Conservation (phyloP, 2,113 vertebrate species). For the Tachuris rubrigastra region DNA sequence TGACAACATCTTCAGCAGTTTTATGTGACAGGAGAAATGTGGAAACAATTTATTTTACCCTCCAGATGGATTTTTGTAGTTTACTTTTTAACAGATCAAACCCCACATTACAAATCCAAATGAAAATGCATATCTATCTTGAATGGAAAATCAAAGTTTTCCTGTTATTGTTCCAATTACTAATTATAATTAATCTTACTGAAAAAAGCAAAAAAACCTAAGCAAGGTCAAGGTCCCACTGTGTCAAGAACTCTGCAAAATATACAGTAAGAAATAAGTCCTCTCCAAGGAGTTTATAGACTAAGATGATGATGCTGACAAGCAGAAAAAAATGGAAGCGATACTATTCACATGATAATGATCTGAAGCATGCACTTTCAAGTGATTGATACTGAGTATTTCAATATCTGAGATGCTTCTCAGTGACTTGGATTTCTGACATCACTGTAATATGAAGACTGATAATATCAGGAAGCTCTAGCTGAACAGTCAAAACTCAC, state of each 20-base stretch:
- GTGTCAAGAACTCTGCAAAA: background rate
- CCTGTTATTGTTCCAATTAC: background rate
- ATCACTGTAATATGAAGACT: constrained; percentile 2
- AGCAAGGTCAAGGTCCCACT: background rate
- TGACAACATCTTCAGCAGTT: background rate
- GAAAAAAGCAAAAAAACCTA: background rate
- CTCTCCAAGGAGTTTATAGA: background rate
- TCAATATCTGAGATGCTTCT: constrained; percentile 3
- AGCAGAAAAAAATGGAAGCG: background rate
- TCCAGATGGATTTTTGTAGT: constrained; percentile 1
- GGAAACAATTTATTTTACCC: constrained; percentile 9
- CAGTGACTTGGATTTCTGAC: background rate
- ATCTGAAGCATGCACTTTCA: background rate
- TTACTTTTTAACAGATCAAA: constrained; percentile 6
- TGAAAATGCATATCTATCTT: background rate
- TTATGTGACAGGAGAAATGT: background rate
- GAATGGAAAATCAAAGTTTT: background rate
- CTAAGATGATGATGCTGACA: background rate
- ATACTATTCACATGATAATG: background rate
- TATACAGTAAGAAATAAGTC: background rate
- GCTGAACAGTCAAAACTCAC: background rate
- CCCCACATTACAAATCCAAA: background rate
- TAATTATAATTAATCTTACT: background rate
- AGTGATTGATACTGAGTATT: background rate
- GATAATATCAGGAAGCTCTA: background rate